Base-by-base conservation (phyloP, 1,140 invertebrate species). In the Himalopsyche phryganea region DNA sequence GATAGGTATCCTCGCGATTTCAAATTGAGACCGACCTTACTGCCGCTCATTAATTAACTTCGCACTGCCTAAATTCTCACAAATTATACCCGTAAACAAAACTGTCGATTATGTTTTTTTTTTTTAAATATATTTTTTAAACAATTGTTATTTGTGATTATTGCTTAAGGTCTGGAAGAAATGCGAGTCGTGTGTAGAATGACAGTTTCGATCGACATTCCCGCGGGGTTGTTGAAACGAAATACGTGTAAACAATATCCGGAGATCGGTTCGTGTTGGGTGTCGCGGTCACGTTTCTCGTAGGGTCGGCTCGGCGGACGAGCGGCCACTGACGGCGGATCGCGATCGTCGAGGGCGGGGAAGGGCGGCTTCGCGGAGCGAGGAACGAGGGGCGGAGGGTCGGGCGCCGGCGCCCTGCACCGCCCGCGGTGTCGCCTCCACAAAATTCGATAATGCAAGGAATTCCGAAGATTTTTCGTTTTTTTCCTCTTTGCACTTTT, bases 341-440 rank as follows among this genome's bases (percentile, higher is more conserved):
- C n/a, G n/a, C n/a, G 65, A 52, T 49, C 46, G 42, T 49, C 52
- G 23, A 38, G 48, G 54, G 51, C 49, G 61, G 51, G 36, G 36
- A 35, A 38, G 41, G 51, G 38, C 51, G 53, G 33, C 28, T 7
- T 28, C 9, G 23, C 47, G 54, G 54, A 52, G 53, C 46, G 59
- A 60, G 58, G 58, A 44, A 40, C 14, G 52, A 18, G 18, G 61
- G 23, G 54, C 15, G 44, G 23, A 49, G 45, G 51, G 47, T 50
- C 64, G 67, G 66, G 60, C 66, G 68, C 63, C 61, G 76, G 76
- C 74, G 76, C 72, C 75, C 62, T 61, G 58, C 63, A 57, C 18
- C 46, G 15, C 50, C 47, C 52, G 17, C 48, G 41, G 40, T 50
- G 40, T 48, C 50, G 23, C 53, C 48, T 48, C 49, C 40, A 62